These are phyloP conservation scores for Neoaliturus tenellus DNA, from an alignment of 2,888 invertebrate genomes.

Conservation along the genomic window DNA sequence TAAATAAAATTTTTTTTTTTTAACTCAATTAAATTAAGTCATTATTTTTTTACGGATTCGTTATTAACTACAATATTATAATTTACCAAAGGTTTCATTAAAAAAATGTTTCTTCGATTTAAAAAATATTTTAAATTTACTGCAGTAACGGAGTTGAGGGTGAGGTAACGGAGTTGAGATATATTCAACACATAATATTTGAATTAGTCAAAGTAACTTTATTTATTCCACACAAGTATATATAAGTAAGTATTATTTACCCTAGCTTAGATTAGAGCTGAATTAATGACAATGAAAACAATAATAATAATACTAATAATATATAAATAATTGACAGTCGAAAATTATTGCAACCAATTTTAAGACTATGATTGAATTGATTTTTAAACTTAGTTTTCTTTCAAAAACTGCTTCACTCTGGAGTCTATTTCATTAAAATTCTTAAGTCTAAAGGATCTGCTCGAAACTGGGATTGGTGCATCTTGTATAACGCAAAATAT, in stretches of 20 bases:
- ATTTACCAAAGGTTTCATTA: constrained; percentile 28
- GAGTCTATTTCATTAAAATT: too few species aligned
- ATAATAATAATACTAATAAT: neutral
- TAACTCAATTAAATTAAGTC: constrained; percentile 10
- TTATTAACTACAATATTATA: constrained; percentile 1
- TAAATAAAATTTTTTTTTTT: neutral
- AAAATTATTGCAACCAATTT: constrained; percentile 11
- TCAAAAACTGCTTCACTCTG: too few species aligned
- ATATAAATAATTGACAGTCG: neutral
- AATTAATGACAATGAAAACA: constrained; percentile 13
- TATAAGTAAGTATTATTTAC: constrained; percentile 12
- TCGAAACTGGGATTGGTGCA: too few species aligned
- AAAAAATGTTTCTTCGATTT: constrained; percentile 22
- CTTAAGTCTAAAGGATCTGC: too few species aligned
- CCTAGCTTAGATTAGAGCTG: neutral
- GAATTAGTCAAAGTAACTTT: constrained; percentile 6
- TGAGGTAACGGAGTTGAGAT: constrained; percentile 29
- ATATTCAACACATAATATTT: constrained; percentile 25
- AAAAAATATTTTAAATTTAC: constrained; percentile 25
- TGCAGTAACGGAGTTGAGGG: constrained; percentile 36
- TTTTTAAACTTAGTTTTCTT: constrained; percentile 3
- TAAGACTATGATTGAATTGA: constrained; percentile 15
- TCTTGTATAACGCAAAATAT: too few species aligned
- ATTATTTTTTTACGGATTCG: constrained; percentile 1
- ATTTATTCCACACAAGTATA: neutral